These are phyloP conservation scores for Pseudorectes ferrugineus DNA, from an alignment of 2,113 vertebrate species.

Conservation along the genomic window DNA sequence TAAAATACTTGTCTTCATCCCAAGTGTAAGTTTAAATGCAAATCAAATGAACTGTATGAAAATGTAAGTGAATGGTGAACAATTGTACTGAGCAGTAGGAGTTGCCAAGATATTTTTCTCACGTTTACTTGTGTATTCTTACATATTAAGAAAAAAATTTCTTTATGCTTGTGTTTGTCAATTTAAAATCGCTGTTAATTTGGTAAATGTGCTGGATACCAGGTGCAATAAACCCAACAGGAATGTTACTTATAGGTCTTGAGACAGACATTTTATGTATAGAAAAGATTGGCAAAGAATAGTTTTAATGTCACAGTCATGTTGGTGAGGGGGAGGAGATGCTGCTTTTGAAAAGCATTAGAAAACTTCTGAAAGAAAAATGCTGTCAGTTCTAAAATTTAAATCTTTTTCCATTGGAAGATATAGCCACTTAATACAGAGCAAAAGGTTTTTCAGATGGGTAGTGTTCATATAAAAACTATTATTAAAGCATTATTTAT, in stretches of 20 bases:
- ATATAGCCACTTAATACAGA: not conserved
- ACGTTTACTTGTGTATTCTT: not conserved
- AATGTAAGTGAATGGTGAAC: not conserved
- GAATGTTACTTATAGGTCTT: not conserved
- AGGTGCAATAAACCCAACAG: not conserved
- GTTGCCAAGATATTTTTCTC: not conserved
- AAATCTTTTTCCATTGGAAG: not conserved
- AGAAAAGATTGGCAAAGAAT: not conserved
- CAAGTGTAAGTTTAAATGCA: not conserved
- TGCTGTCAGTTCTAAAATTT: not conserved
- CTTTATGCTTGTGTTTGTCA: not conserved
- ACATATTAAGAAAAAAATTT: not conserved
- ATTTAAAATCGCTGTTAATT: not conserved
- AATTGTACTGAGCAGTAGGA: not conserved
- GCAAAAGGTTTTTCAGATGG: not conserved
- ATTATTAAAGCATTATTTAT: not conserved
- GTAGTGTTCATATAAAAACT: not conserved
- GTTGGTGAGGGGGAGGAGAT: not conserved
- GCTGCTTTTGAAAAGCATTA: not conserved
- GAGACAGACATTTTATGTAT: not conserved
- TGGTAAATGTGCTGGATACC: not conserved
- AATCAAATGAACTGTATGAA: not conserved
- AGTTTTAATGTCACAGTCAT: not conserved
- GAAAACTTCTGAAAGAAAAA: not conserved
- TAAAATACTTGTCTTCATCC: not conserved